Evolutionary conservation across 1,140 invertebrate species (phyloP), one percentile per base, ranked within the genome.

Genomic region (Papilio xuthus): DNA sequence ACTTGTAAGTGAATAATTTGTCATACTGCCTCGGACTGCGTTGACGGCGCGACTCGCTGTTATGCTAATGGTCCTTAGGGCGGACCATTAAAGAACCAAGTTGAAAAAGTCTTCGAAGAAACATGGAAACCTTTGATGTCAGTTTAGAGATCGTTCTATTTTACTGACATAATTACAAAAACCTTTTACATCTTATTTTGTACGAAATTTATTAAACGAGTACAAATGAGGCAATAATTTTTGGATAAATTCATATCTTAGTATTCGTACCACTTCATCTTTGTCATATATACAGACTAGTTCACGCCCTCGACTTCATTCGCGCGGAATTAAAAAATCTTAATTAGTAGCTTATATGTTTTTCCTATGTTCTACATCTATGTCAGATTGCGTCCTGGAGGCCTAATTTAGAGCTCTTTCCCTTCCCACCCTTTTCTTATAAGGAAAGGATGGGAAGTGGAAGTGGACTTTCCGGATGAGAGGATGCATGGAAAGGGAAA

Each of bases 1-100:
- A 82, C 75, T 83, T 86, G 85, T 85, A 86, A 86, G 83, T 82
- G 87, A 83, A 90, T 88, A 90, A 93, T 92, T 93, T 92, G 89
- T 93, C 92, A 92, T 91, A 83, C 82, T 80, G 79, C 75, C 82
- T 84, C 83, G 82, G 86, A 83, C 87, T 81, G 84, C 85, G 91
- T 87, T 90, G 90, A 93, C 89, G 83, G 84, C 78, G 53, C 85
- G 90, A 86, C 87, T 89, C 84, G 83, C 86, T 85, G 82, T 83
- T 84, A 87, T 90, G 90, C 86, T 87, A 89, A 91, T 89, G 84
- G 84, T 83, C 83, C 89, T 89, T 87, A 80, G 80, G 81, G 75
- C 69, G 69, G 76, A 77, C 81, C 75, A 78, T 81, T 80, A 63
- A 37, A 67, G 71, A 26, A 67, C 32, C 63, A 75, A 69, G 32